Base-by-base conservation (phyloP, 2,113 vertebrate species). In the Podarcis cretensis region DNA sequence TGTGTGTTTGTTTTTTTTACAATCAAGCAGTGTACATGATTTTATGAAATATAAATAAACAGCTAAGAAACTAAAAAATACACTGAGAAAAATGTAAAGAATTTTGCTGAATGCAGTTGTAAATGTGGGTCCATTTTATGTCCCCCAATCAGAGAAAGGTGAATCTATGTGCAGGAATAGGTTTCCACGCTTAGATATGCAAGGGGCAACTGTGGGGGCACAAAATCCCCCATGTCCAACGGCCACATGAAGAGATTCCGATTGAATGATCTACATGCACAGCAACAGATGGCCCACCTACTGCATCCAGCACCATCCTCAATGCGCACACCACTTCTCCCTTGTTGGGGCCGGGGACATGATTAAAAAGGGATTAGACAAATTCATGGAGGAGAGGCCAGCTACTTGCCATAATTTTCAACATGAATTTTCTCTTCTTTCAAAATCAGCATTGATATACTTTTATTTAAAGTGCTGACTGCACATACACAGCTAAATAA, bases 41-140 rank as follows among this genome's bases (percentile, higher is more conserved):
- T 54, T 54, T 54, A 12, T 54, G 48, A 54, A 54, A 54, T 54
- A 54, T 54, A 12, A 54, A 54, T 12, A 54, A 54, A 30, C 3
- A 76, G 86, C 30, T 83, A 88, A 9, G 75, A n/a, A 37, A 90
- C 30, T 80, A 73, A 82, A 65, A 89, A 74, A 65, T 16, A 75
- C 71, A 71, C 1, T 1, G 0, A 78, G 59, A 18, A 25, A n/a
- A 30, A 77, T 6, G 59, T 16, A 83, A 43, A 83, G 7, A 69
- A 80, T 78, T 25, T 23, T 68, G 75, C 27, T 74, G 20, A 25
- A 63, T 37, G 40, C 16, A 69, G 65, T 18, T 37, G 25, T n/a
- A 78, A 40, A 78, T 68, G 37, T 65, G 21, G 6, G 10, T 75
- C 25, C 32, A 66, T 10, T 78, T 68, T 66, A 13, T 43, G 18